Evolutionary conservation across 2,797 vertebrate genomes (phyloP).

Genomic region (Coilia nasus): DNA sequence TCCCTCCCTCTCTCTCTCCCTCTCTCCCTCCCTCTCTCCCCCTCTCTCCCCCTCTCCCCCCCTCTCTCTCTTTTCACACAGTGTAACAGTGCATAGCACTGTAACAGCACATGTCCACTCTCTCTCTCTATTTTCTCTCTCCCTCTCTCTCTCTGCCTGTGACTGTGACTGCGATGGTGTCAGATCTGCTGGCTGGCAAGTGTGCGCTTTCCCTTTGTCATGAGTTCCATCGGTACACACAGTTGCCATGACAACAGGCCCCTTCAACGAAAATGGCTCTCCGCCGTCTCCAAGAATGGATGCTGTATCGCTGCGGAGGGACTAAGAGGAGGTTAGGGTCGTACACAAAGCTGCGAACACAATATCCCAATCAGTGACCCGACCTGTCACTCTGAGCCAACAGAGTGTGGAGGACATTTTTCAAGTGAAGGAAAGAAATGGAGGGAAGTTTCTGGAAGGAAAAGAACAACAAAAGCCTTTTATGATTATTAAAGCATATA

Average conservation of each 20-base stretch:
- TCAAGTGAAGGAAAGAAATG: background rate
- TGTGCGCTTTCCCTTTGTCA: slow-evolving; percentile 51
- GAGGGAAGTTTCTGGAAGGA: background rate
- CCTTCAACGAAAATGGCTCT: slow-evolving; percentile 51
- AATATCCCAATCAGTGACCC: slow-evolving; percentile 1
- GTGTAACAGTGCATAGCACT: background rate
- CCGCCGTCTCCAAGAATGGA: slow-evolving; percentile 47
- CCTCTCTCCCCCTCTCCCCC: background rate
- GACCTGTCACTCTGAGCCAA: background rate
- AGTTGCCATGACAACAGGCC: slow-evolving; percentile 58
- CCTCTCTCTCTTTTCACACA: background rate
- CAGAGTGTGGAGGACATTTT: background rate
- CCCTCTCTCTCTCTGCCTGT: slow-evolving; percentile 27
- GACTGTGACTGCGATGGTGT: slow-evolving; percentile 52
- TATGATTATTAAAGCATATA: background rate
- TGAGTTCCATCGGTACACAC: slow-evolving; percentile 57
- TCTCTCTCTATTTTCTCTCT: background rate
- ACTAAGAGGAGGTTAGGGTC: slow-evolving; percentile 34
- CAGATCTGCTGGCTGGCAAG: slow-evolving; percentile 47
- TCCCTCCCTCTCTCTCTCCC: background rate
- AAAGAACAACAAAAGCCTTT: background rate
- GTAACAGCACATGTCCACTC: background rate
- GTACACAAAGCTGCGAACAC: slow-evolving; percentile 10
- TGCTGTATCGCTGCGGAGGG: slow-evolving; percentile 45
- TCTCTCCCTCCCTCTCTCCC: background rate